Evolutionary conservation across 1,140 invertebrate species (phyloP), one percentile per base, ranked within the genome.

Genomic region (Drosophila lacteicornis): DNA sequence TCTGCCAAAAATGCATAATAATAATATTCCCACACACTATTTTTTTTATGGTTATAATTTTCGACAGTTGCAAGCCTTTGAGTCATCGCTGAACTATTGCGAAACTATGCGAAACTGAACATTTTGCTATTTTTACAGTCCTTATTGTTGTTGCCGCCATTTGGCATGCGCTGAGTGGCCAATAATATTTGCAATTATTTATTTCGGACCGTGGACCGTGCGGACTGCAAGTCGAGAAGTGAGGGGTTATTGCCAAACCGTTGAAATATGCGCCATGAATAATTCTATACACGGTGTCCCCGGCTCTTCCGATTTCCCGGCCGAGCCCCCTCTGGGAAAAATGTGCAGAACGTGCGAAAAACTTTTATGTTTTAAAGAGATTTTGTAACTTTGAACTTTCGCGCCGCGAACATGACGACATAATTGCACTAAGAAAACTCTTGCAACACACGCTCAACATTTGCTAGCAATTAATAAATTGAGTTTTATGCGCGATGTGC

Each of bases 151-250:
- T 75, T 61, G 51, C 47, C 57, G 47, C 53, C 56, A 56, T 73
- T 77, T 80, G 84, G 84, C 84, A 88, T 87, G 69, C 78, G 85
- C 81, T 81, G 85, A 88, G 85, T 88, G 85, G 81, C 79, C 85
- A 85, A 90, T 90, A 88, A 85, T 88, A 90, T 79, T 90, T 90
- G 81, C 78, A 85, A 88, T 88, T 88, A 88, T 90, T 88, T 88
- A 90, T 88, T 81, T 90, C 57, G 67, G n/a, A 56, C 36, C 53
- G 51, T 13, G 47, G 22, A 49, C 47, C 2, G 22, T 49, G 47
- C 1, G 47, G 13, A 7, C 43, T 46, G 33, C 33, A 17, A 47
- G 65, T 80, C 79, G 62, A 30, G 51, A 49, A 76, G 79, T 42
- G 63, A 50, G 59, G 76, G 38, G 69, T 65, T 80, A 78, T 80